Base-by-base conservation (phyloP, 2,888 invertebrate species). In the Synanthedon vespiformis region DNA sequence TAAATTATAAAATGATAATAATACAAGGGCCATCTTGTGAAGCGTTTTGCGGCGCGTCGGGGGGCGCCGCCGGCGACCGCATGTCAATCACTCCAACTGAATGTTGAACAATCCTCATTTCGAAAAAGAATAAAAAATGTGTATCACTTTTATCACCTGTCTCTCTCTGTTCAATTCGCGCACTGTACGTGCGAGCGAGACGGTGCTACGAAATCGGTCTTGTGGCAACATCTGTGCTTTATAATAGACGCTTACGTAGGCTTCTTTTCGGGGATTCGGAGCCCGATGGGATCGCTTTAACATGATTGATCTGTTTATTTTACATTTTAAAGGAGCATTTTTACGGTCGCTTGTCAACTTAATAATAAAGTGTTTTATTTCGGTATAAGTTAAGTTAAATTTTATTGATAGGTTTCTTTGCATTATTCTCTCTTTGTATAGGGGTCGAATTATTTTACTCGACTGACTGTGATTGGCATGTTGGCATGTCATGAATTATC, bases 271-370 rank as follows among this genome's bases (percentile, higher is more conserved):
- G 79, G 83, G 83, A 81, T 82, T 77, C 67, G 69, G 78, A 77
- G 78, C 83, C 83, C 84, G 81, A 84, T 80, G 85, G 87, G 86
- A 85, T 84, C 83, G 77, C 80, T 84, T 82, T 79, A 83, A 82
- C 82, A 86, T 87, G 87, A 87, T 87, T 87, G 87, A 87, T 87
- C 86, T 86, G 87, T 87, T 87, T 87, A 86, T 87, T 87, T 87
- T 83, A 86, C 85, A 87, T 86, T 87, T 87, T 86, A 86, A 86
- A 86, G 80, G 78, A 81, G 80, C 84, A 84, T 86, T 87, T 86
- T 86, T 87, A 87, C 86, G 87, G 85, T 85, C 85, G 86, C 80
- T 84, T 86, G 87, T 86, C 87, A 85, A 85, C 86, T 85, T 85
- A 84, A 86, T 87, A 86, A 86, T 85, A 83, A 84, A 84, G 83